These are phyloP conservation scores for Xenopus petersii DNA, from an alignment of 2,797 vertebrate genomes.

Conservation along the genomic window DNA sequence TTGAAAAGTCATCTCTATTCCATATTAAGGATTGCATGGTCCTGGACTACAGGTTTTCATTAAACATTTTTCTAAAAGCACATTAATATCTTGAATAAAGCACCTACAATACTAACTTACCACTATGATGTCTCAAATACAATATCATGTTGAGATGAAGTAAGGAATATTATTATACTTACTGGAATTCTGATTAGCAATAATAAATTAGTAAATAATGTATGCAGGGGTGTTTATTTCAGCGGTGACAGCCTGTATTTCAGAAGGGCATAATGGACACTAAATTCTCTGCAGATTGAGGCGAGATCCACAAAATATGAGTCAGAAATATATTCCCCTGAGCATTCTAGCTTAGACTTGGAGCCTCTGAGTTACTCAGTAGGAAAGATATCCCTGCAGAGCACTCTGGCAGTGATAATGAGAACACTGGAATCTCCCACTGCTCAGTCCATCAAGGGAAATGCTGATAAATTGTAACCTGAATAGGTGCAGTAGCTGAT, in stretches of 20 bases:
- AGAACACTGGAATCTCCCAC: background rate
- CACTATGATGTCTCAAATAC: too few species aligned
- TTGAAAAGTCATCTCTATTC: too few species aligned
- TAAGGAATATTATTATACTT: too few species aligned
- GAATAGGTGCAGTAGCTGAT: background rate
- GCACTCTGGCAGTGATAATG: conserved; percentile 19
- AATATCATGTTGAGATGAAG: too few species aligned
- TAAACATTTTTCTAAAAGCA: too few species aligned
- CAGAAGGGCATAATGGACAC: conserved; percentile 4
- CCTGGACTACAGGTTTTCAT: too few species aligned
- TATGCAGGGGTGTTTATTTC: background rate
- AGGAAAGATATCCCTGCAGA: conserved; percentile 10
- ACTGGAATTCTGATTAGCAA: too few species aligned
- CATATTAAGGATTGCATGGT: too few species aligned
- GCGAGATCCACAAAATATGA: background rate
- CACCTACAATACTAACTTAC: too few species aligned
- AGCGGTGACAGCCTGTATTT: background rate
- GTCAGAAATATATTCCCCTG: conserved; percentile 18
- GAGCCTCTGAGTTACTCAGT: conserved; percentile 1
- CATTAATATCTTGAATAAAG: too few species aligned
- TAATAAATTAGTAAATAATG: background rate
- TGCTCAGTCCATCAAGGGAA: background rate
- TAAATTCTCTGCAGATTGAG: background rate
- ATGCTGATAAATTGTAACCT: background rate
- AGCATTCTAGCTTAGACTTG: conserved; percentile 7